Base-by-base conservation (phyloP, 2,888 invertebrate genomes). In the Drosophila recens region DNA sequence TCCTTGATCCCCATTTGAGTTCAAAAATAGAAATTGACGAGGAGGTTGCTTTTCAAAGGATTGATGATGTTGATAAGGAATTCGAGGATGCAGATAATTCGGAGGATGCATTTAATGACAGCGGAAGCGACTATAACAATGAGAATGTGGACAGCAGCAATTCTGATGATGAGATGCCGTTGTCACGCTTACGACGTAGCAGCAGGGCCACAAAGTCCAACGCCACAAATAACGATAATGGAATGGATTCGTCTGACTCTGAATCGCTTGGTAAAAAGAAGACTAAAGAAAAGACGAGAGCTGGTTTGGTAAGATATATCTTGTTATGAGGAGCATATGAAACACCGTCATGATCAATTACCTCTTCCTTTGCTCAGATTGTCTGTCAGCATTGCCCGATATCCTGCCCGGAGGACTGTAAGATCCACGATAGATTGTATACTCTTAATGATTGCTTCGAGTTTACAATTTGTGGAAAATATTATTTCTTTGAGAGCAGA, bases 241-340 rank as follows among this genome's bases (percentile, higher is more conserved):
- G 5, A 6, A 30, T 8, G 30, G 30, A 30, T 3, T 30, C 30
- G 30, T 30, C 30, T 30, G 30, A 23, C 23, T 4, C 23, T 23
- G 4, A 30, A 30, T 30, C 8, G 30, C 42, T 6, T 0, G 42
- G 43, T 34, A 69, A 30, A 1, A 66, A 52, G 4, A 81, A 78
- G 36, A 4, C 46, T 1, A 89, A 84, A 49, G 46, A 68, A n/a
- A 86, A 34, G 4, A 23, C 4, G 23, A 4, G 4, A 23, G 23
- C 23, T 23, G 23, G n/a, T n/a, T n/a, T n/a, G n/a, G n/a, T n/a
- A n/a, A n/a, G n/a, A n/a, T n/a, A n/a, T n/a, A n/a, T 75, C 75
- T 17, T 78, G 85, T 33, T 91, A 91, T 43, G 85, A 90, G 33
- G 90, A 90, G 15, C 91, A 91, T 27, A 91, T 91, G 91, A 91